Base-by-base conservation (phyloP, 2,797 vertebrate genomes). In the Spinus olivaceus region DNA sequence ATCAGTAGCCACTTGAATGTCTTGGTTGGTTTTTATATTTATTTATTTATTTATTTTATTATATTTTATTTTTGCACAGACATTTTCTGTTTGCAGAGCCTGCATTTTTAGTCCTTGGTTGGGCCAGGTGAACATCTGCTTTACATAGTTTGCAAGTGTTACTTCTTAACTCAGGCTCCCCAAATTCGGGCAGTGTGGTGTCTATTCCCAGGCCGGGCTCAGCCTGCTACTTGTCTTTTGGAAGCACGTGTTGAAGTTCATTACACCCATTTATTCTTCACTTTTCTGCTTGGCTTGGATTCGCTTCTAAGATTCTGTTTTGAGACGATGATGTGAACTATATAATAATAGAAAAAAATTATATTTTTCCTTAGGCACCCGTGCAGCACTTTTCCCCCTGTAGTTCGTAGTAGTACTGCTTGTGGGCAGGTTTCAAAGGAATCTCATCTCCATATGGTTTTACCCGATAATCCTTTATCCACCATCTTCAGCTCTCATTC, bases 401-500 rank as follows among this genome's bases (percentile, higher is more conserved):
- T 89, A 93, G 96, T 96, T 91, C 96, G 64, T 35, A 92, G 97
- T 91, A 96, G 96, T 90, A 64, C 91, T 49, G 96, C 98, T 98
- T 88, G 88, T 98, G 98, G 98, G 97, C 97, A 98, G 97, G 96
- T 98, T 98, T 99, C 98, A 99, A 99, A 99, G 98, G 97, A 90
- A 86, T 98, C 97, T 98, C 98, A 97, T 98, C 98, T 98, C 99
- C 99, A 99, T 99, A 98, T 99, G 99, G 98, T 98, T 98, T 96
- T 95, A 92, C 94, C 97, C 88, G 98, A 99, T 99, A 99, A 99
- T 99, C 98, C 98, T 99, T 98, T 98, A 98, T 98, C 98, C 98
- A 86, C 97, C 98, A 98, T 99, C 98, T 98, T 98, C 97, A 95
- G 97, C 98, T 97, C 98, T 97, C 97, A 98, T 98, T 98, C 98